Base-by-base conservation (phyloP, 2,113 vertebrate genomes). In the Uria lomvia region DNA sequence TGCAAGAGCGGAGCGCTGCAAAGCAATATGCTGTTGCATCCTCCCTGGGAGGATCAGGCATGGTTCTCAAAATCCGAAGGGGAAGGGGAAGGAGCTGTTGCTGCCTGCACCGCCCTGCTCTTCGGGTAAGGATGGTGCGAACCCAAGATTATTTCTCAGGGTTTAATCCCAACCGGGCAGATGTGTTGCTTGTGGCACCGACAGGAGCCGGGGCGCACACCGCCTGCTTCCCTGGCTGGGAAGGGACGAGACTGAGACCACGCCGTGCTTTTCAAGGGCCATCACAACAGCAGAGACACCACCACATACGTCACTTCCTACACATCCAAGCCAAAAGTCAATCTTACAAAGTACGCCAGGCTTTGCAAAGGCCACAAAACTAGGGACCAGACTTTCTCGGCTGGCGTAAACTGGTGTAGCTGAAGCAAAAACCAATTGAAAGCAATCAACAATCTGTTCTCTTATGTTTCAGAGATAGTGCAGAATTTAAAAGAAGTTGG, bases 201-300 rank as follows among this genome's bases (percentile, higher is more conserved):
- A 0, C 16, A 32, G 0, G 0, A 80, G 53, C 19, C 13, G 1
- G 16, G 38, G 19, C 19, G 9, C 30, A 13, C 3, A 5, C 2
- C 2, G 4, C 18, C 32, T 32, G 16, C 15, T n/a, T 38, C 34
- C 21, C 52, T 20, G 43, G 20, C 43, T 7, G 9, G 26, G 45
- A 77, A 26, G 40, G 21, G 34, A 16, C 34, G 26, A 29, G 74
- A 50, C 16, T 76, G 79, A 50, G n/a, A 43, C 24, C 18, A 29
- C 0, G 0, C 9, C 6, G 2, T 42, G 42, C 21, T 53, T 77
- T 62, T 29, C 32, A 66, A 43, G 43, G 58, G 21, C 15, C 5
- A 0, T 15, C 36, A 32, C 40, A 56, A 56, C 1, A 9, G 58
- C 80, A 71, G 24, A 71, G 38, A 14, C 52, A 72, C 18, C 30